Evolutionary conservation across 2,888 invertebrate species (phyloP).

Genomic region (Pemphredon lugubris): DNA sequence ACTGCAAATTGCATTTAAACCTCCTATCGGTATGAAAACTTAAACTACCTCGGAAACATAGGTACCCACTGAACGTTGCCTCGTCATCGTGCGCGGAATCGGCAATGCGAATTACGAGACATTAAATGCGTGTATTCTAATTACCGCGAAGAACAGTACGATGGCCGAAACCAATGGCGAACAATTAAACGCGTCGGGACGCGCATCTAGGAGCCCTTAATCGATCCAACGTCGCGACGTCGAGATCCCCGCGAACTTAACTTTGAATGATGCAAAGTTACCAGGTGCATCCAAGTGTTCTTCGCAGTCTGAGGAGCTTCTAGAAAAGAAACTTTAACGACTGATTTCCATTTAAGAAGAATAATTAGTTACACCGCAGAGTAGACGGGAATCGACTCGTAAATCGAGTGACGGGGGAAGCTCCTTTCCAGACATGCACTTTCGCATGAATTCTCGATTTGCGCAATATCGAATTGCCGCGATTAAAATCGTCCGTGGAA

Average conservation of each 20-base stretch:
- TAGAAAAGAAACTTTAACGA: conserved; percentile 13
- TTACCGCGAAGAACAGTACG: neutral
- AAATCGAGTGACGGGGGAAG: conserved; percentile 12
- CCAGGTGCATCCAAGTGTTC: neutral
- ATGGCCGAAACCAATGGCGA: too few relatives aligned
- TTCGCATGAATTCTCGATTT: conserved; percentile 31
- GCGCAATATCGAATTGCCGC: too few relatives aligned
- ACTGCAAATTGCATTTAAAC: too few relatives aligned
- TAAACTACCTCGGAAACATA: too few relatives aligned
- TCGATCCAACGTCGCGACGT: conserved; percentile 10
- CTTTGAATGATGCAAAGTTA: conserved; percentile 34
- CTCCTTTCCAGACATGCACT: conserved; percentile 33
- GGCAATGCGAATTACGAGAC: too few relatives aligned
- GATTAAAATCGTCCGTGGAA: too few relatives aligned
- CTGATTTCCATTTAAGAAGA: conserved; percentile 39
- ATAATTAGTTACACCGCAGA: conserved; percentile 26
- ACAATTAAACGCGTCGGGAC: conserved; percentile 27
- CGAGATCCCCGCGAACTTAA: neutral
- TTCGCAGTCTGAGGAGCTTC: conserved; percentile 2
- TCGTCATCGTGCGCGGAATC: too few relatives aligned
- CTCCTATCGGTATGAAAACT: too few relatives aligned
- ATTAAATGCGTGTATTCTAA: neutral
- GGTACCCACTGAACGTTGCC: too few relatives aligned
- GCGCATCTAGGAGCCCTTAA: conserved; percentile 19
- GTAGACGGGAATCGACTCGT: conserved; percentile 5